phyloP scores from a whole-genome alignment of 2,888 invertebrate genomes.

The Melikaiella ostensackeni region DNA sequence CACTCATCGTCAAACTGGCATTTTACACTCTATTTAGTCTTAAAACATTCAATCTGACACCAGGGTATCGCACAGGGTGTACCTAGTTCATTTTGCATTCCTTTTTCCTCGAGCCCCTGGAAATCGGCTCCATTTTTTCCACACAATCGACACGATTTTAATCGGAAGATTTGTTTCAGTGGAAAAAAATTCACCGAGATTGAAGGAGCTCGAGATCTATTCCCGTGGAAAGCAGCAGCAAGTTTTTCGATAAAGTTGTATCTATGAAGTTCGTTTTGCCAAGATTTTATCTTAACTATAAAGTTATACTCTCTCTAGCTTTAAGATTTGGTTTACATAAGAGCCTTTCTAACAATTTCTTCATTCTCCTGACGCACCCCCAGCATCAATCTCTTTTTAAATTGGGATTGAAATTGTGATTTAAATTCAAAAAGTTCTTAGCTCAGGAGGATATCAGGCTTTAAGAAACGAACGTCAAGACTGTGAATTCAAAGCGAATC shows the following conservation, averaged over 20 bases:
- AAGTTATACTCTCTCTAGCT: neutral
- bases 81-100: constrained; percentile 11
- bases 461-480: neutral
- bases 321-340: neutral
- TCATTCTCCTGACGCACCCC: neutral
- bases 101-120: neutral
- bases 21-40: constrained; percentile 13
- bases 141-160: too few species aligned
- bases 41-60: neutral
- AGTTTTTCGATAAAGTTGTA: neutral
- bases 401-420: too few species aligned
- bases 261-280: neutral
- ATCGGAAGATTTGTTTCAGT: too few species aligned
- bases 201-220: neutral
- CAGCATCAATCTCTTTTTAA: too few species aligned
- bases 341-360: neutral
- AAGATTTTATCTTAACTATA: neutral
- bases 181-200: neutral
- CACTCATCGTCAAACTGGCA: constrained; percentile 4
- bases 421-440: neutral
- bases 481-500: neutral
- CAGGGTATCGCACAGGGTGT: constrained; percentile 1
- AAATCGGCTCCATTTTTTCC: neutral
- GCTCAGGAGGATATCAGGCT: neutral
- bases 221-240: constrained; percentile 27